These are phyloP conservation scores for Plebejus melissa DNA, from an alignment of 2,888 invertebrate species.

Conservation along the genomic window DNA sequence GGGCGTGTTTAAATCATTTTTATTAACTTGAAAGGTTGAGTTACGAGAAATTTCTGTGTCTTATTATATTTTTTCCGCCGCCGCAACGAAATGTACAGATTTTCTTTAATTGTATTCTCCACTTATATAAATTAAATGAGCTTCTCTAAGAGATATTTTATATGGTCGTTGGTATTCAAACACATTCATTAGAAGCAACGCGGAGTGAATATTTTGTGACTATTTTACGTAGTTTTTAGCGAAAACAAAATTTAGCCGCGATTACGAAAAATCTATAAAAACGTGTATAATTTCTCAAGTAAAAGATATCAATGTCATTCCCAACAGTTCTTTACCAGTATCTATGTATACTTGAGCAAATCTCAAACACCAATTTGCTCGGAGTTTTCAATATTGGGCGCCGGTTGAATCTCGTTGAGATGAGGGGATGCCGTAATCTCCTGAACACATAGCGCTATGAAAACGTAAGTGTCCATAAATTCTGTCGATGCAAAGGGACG, in stretches of 20 bases:
- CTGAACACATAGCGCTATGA: constrained; percentile 64
- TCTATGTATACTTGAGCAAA: not conserved
- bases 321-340: not conserved
- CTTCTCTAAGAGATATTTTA: not conserved
- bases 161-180: not conserved
- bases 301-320: not conserved
- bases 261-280: too few relatives aligned
- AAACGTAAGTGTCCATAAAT: constrained; percentile 69
- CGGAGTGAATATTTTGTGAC: not conserved
- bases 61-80: constrained; percentile 26
- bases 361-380: not conserved
- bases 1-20: constrained; percentile 74
- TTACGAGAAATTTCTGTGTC: constrained; percentile 47
- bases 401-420: constrained; percentile 30
- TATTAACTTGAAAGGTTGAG: constrained; percentile 73
- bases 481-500: constrained; percentile 48
- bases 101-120: constrained; percentile 26
- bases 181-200: not conserved
- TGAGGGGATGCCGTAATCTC: constrained; percentile 59
- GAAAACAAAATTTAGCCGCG: too few relatives aligned
- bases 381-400: not conserved
- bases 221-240: too few relatives aligned
- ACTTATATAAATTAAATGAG: not conserved
- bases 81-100: constrained; percentile 22
- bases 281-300: not conserved